Evolutionary conservation across 2,888 invertebrate species (phyloP).

Genomic region (Agrotis puta): DNA sequence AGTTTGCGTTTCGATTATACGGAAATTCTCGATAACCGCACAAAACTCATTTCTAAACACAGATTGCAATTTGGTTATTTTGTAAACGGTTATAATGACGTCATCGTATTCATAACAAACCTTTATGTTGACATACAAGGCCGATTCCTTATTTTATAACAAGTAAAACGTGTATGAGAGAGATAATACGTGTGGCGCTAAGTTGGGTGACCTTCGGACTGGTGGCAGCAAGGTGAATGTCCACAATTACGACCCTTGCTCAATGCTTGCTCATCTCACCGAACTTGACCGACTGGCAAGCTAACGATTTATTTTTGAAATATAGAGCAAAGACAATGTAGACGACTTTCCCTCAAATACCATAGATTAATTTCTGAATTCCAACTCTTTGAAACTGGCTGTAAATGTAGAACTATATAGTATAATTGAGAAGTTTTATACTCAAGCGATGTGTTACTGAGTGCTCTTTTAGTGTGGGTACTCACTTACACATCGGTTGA

Average conservation of each 20-base stretch:
- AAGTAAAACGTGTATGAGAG: conserved; percentile 42
- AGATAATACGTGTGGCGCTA: conserved; percentile 48
- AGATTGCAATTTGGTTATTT: conserved; percentile 23
- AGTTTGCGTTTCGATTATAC: not conserved
- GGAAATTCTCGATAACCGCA: not conserved
- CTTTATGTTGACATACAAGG: conserved; percentile 42
- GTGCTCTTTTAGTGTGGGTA: not conserved
- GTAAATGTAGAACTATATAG: not conserved
- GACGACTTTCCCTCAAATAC: not conserved
- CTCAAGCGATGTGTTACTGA: not conserved
- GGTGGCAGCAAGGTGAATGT: conserved; percentile 58
- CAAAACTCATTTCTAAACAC: conserved; percentile 13
- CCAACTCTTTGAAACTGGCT: not conserved
- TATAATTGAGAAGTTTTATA: not conserved
- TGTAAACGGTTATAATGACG: conserved; percentile 36
- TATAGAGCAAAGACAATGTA: conserved; percentile 34
- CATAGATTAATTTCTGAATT: not conserved
- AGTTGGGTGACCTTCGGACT: conserved; percentile 55
- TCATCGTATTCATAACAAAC: conserved; percentile 45
- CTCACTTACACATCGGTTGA: not conserved
- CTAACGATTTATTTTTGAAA: conserved; percentile 44
- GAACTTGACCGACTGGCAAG: conserved; percentile 56
- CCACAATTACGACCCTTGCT: conserved; percentile 51
- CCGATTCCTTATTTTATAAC: conserved; percentile 50
- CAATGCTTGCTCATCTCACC: conserved; percentile 53